phyloP scores from a whole-genome alignment of 1,140 invertebrate genomes.

The Ptiloglossa arizonensis region DNA sequence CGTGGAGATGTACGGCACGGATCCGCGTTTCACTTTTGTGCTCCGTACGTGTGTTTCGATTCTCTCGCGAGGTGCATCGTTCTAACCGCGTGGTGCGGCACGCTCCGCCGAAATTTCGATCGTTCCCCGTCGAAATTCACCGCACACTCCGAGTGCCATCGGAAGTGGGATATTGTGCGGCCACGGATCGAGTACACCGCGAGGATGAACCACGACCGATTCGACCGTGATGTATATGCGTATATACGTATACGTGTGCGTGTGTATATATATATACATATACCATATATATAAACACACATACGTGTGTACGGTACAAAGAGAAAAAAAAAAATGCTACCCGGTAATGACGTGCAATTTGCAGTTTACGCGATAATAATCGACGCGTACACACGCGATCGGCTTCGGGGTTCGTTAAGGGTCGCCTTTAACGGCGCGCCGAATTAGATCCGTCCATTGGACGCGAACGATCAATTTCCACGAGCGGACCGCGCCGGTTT shows the following conservation, averaged over 20 bases:
- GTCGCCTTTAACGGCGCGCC: not conserved
- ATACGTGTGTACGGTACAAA: slow-evolving; percentile 1
- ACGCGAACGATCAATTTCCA: not conserved
- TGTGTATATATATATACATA: too few species aligned
- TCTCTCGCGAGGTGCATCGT: not conserved
- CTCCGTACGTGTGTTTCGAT: slow-evolving; percentile 5
- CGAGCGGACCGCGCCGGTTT: not conserved
- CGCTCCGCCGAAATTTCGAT: slow-evolving; percentile 4
- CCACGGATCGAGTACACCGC: not conserved
- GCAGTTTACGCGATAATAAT: slow-evolving; percentile 39
- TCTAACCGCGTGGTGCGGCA: slow-evolving; percentile 31
- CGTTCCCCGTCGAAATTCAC: not conserved
- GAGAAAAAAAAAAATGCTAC: slow-evolving; percentile 1
- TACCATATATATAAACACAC: too few species aligned
- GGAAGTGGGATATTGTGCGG: slow-evolving; percentile 29
- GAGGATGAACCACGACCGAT: slow-evolving; percentile 30
- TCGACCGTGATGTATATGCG: slow-evolving; percentile 8
- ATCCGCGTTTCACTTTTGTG: not conserved
- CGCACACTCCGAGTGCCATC: slow-evolving; percentile 3
- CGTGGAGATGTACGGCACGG: too few species aligned
- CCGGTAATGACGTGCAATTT: slow-evolving; percentile 39
- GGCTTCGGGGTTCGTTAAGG: slow-evolving; percentile 25
- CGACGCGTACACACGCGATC: slow-evolving; percentile 27
- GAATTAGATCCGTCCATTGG: not conserved
- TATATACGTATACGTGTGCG: too few species aligned